Base-by-base conservation (phyloP, 2,888 invertebrate genomes). In the Drosophila prolongata region DNA sequence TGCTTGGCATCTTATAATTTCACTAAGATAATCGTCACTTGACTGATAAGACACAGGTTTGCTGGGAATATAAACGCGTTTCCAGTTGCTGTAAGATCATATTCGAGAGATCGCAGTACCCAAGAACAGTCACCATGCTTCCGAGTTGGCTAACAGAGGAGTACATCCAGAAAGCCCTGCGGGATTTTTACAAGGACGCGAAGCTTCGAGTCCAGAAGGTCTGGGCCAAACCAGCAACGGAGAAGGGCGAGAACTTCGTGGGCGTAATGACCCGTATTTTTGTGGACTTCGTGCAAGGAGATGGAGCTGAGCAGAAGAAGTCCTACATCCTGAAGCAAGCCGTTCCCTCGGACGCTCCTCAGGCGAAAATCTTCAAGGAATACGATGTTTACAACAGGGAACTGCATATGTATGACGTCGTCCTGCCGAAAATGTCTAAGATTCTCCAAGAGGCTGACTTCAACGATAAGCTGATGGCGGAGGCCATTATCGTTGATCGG, bases 371-470 rank as follows among this genome's bases (percentile, higher is more conserved):
- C 5, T 75, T 90, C 34, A 42, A 19, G 1, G 74, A 79, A 6
- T 82, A 83, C 34, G 69, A 76, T 37, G 66, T 86, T 1, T 89
- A 78, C 53, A 49, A 67, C 1, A 76, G 90, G 27, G 90, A 90
- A 69, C 78, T 90, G 76, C 76, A 90, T 19, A 89, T 91, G 79
- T 91, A 91, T 50, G 86, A 87, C 46, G 62, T 75, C 16, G 76
- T 91, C 0, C 52, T 91, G 60, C 90, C 90, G 1, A 68, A 80
- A 56, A 75, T 91, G 52, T 74, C 74, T 9, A 40, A 74, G 47
- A 40, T 89, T 3, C 59, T 91, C 3, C 27, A 27, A 2, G 77
- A 78, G 50, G 76, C 68, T 0, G 80, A 80, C 1, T 72, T 86
- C 44, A 54, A 30, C 3, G 79, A 74, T 0, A 78, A 80, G 30